phyloP scores from a whole-genome alignment of 2,113 vertebrate species.

The Typhlomys cinereus region DNA sequence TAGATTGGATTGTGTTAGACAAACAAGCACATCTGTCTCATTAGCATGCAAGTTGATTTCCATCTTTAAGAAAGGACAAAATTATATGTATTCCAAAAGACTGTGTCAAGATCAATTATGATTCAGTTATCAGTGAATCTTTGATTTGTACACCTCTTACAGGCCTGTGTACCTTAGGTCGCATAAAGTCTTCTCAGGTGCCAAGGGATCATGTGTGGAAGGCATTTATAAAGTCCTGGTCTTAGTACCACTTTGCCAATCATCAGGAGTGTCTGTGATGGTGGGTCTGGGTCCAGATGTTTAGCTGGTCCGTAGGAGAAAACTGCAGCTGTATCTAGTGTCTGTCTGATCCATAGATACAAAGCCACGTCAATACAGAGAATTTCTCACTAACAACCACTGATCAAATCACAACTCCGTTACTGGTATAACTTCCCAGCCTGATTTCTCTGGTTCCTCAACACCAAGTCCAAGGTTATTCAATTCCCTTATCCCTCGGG shows the following conservation, averaged over 20 bases:
- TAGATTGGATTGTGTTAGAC: background rate
- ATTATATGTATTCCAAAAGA: background rate
- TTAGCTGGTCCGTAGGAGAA: conserved; percentile 2
- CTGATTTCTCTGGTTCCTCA: background rate
- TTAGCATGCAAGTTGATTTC: background rate
- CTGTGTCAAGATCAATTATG: background rate
- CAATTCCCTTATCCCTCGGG: background rate
- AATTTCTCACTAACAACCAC: background rate
- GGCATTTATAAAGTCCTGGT: too few relatives aligned
- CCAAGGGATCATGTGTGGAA: background rate
- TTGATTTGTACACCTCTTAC: background rate
- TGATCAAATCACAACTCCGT: background rate
- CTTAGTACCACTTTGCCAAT: background rate
- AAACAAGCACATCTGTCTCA: background rate
- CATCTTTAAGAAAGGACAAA: background rate
- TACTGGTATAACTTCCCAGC: background rate
- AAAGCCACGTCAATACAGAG: background rate
- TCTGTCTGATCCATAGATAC: background rate
- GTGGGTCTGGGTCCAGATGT: background rate
- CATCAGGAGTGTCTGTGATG: background rate
- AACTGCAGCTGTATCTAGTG: background rate
- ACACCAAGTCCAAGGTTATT: background rate
- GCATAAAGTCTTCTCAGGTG: background rate
- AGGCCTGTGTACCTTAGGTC: background rate
- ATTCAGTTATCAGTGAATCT: background rate